Percentiles rank a stretch among this genome's conserved stretches.
phyloP scores from a whole-genome alignment of 2,888 invertebrate genomes.

The Malacosoma neustria region DNA sequence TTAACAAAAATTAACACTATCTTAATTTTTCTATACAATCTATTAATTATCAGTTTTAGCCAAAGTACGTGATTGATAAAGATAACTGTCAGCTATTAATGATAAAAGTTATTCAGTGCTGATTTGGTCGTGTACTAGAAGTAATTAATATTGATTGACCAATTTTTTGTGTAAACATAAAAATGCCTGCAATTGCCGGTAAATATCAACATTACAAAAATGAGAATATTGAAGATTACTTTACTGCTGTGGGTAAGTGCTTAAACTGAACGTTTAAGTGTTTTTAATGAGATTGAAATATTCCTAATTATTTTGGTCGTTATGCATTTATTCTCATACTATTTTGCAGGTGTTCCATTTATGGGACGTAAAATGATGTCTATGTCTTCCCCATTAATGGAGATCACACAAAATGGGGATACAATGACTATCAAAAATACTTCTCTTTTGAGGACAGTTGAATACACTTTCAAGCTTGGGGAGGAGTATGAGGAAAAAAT shows the following conservation, averaged over 20 bases:
- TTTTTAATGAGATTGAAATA: too few species aligned
- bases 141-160: too few species aligned
- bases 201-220: slow-evolving; percentile 78
- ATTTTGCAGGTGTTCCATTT: slow-evolving; percentile 75
- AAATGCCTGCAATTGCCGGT: slow-evolving; percentile 75
- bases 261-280: too few species aligned
- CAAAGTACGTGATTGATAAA: slow-evolving; percentile 7
- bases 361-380: slow-evolving; percentile 79
- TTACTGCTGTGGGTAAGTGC: slow-evolving; percentile 73
- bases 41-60: slow-evolving; percentile 4
- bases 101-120: neutral
- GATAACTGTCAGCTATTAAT: neutral
- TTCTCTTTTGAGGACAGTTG: slow-evolving; percentile 71
- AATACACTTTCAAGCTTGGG: slow-evolving; percentile 71
- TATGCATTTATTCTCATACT: neutral
- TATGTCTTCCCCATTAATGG: slow-evolving; percentile 75
- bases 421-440: slow-evolving; percentile 74
- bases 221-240: slow-evolving; percentile 80
- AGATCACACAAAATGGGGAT: slow-evolving; percentile 70
- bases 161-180: slow-evolving; percentile 11
- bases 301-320: neutral
- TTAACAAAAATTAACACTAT: too few species aligned
- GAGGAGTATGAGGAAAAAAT: slow-evolving; percentile 79
- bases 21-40: neutral
- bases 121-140: neutral